Base-by-base conservation (phyloP, 2,797 vertebrate species). In the Passerculus sandwichensis region DNA sequence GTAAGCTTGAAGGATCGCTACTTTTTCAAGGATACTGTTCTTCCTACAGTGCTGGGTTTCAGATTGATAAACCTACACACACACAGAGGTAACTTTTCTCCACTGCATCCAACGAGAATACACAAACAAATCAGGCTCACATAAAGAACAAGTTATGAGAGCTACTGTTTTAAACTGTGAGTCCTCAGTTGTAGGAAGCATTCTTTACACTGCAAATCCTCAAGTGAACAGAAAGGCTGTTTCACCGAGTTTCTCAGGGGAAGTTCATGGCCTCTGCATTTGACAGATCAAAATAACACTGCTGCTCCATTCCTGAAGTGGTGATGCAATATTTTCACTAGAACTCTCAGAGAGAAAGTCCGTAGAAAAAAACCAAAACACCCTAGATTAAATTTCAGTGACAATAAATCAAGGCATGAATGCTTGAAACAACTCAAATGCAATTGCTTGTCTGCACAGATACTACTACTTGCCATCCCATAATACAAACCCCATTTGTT, bases 311-410 rank as follows among this genome's bases (percentile, higher is more conserved):
- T 96, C 91, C 93, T 93, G 79, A 95, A 75, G 56, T 47, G 70
- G 69, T 94, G 83, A 94, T 78, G 85, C 94, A 91, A 81, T 96
- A 92, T 96, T 94, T 95, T 96, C 82, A 91, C 76, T 86, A 83
- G 78, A 91, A 66, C 25, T 86, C 89, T 92, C 13, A 3, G 72
- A 88, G 53, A 89, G 60, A 73, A 89, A 81, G 48, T 86, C 76
- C n/a, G 22, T 64, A 92, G 75, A 9, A 85, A 89, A 91, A 95
- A 91, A 72, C 1, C 27, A 32, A 40, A 14, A 32, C 34, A 1
- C 7, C 22, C 38, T 42, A 72, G 76, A 95, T 92, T 92, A 92
- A 88, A 88, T 86, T 96, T 94, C 94, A 91, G 56, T 67, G 82
- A 88, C 48, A 61, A 92, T 88, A 92, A 93, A 96, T 94, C 79